Conservation (phyloP, 2,888 invertebrate genomes). For the Antitype chi region DNA sequence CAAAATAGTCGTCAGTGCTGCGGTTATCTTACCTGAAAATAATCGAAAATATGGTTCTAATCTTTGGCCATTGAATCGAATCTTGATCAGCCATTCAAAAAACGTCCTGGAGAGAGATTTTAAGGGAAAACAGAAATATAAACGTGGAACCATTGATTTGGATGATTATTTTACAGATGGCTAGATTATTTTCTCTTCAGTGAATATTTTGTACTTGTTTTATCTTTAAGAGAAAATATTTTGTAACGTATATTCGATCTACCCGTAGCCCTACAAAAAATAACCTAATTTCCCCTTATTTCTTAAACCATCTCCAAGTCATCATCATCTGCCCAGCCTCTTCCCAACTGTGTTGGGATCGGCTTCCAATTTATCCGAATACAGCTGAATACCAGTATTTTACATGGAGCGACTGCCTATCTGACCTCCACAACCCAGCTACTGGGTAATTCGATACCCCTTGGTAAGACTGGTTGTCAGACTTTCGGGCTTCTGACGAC, state of each 20-base stretch:
- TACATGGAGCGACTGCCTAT: too few relatives aligned
- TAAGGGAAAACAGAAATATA: slow-evolving; percentile 38
- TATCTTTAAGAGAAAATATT: slow-evolving; percentile 13
- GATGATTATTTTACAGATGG: slow-evolving; percentile 47
- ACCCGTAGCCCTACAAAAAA: not conserved
- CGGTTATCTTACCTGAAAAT: not conserved
- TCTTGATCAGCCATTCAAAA: slow-evolving; percentile 32
- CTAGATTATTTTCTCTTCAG: slow-evolving; percentile 36
- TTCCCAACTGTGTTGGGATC: too few relatives aligned
- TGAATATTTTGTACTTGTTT: slow-evolving; percentile 23
- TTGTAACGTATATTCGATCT: not conserved
- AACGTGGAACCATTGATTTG: slow-evolving; percentile 42
- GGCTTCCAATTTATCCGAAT: too few relatives aligned
- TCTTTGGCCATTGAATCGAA: slow-evolving; percentile 27
- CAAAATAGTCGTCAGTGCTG: too few relatives aligned
- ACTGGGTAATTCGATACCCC: too few relatives aligned
- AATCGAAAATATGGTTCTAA: slow-evolving; percentile 10
- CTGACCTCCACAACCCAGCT: too few relatives aligned
- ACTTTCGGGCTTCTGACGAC: too few relatives aligned
- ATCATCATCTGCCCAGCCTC: too few relatives aligned
- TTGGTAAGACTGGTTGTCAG: too few relatives aligned
- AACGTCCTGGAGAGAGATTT: slow-evolving; percentile 32
- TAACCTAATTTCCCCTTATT: not conserved
- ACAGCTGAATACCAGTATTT: too few relatives aligned
- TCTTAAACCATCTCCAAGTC: not conserved